Conservation (phyloP, 2,888 invertebrate genomes). For the Lampropteryx suffumata region DNA sequence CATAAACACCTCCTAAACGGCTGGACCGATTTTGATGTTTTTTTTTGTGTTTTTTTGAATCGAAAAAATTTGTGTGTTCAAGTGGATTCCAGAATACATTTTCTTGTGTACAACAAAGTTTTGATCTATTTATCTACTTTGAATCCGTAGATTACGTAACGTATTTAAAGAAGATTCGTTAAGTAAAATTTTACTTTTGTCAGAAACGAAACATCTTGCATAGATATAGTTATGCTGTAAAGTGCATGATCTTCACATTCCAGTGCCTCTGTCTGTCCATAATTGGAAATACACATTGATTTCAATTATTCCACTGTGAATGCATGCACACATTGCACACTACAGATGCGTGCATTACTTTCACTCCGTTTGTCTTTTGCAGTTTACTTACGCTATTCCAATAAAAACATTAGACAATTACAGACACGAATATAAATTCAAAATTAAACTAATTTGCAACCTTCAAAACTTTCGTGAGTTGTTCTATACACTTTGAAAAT, state of each 20-base stretch:
- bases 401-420: slow-evolving; percentile 10
- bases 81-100: too few species aligned
- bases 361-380: slow-evolving; percentile 59
- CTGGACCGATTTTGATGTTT: too few species aligned
- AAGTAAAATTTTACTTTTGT: neutral
- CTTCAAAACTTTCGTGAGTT: too few species aligned
- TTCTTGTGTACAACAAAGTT: too few species aligned
- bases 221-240: neutral
- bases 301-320: slow-evolving; percentile 65
- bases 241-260: neutral
- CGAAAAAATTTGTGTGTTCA: too few species aligned
- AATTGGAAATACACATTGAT: slow-evolving; percentile 53
- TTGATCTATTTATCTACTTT: too few species aligned
- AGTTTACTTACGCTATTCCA: slow-evolving; percentile 20
- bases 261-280: slow-evolving; percentile 10
- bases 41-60: too few species aligned
- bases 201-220: neutral
- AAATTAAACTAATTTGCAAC: too few species aligned
- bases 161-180: neutral
- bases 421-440: too few species aligned
- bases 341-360: slow-evolving; percentile 60
- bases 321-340: slow-evolving; percentile 39
- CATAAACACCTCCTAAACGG: too few species aligned
- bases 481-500: too few species aligned
- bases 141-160: too few species aligned